phyloP scores from a whole-genome alignment of 1,140 invertebrate genomes.

The Gyrodactylus bullatarudis region DNA sequence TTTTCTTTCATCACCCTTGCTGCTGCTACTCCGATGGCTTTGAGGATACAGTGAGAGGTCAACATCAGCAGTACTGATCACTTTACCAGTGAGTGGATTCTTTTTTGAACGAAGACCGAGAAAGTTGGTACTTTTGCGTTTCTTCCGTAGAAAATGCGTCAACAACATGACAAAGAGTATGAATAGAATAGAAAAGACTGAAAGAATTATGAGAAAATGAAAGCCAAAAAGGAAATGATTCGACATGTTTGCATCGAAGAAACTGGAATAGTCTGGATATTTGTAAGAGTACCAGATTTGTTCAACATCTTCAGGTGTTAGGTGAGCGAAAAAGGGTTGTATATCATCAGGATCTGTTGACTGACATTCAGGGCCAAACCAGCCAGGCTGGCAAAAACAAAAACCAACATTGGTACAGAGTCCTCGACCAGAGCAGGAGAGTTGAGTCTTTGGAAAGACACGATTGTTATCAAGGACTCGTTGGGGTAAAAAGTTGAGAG shows the following conservation, averaged over 20 bases:
- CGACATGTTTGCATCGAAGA: background rate
- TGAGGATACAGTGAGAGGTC: background rate
- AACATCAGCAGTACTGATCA: background rate
- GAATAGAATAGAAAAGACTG: background rate
- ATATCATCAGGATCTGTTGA: background rate
- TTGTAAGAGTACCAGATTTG: background rate
- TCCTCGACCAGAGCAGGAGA: background rate
- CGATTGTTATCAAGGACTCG: background rate
- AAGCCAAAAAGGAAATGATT: no score
- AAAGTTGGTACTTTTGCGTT: background rate
- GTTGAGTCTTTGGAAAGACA: background rate
- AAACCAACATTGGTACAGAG: background rate
- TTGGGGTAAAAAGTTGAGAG: background rate
- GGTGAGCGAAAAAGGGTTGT: background rate
- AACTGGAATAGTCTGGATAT: background rate
- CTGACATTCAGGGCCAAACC: background rate
- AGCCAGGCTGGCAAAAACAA: constrained; percentile 1
- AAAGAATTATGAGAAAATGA: background rate
- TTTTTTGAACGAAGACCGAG: background rate
- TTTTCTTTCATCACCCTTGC: background rate
- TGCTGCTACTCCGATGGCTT: background rate
- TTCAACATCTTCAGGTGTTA: background rate
- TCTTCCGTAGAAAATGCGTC: background rate
- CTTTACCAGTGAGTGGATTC: background rate
- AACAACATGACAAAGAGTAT: background rate